Conservation (phyloP, 2,888 invertebrate species). For the Dicranocentrus wangi region DNA sequence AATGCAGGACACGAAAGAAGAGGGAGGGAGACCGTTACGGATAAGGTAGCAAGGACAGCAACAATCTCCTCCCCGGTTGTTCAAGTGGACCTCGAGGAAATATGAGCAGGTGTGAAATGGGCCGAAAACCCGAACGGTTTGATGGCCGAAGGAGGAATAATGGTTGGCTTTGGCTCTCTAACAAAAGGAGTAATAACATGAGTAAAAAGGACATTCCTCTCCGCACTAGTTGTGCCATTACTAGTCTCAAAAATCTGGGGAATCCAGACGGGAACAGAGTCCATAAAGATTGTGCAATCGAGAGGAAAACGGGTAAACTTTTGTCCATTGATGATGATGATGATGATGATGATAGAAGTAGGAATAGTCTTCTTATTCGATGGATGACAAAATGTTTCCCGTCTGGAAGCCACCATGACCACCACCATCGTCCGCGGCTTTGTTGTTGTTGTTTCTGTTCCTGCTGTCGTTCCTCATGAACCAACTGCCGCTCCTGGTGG, state of each 20-base stretch:
- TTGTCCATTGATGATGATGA: constrained; percentile 38
- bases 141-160: constrained; percentile 38
- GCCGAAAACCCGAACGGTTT: constrained; percentile 58
- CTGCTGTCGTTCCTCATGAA: constrained; percentile 21
- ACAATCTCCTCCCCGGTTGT: not conserved
- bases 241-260: constrained; percentile 34
- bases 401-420: constrained; percentile 30
- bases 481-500: constrained; percentile 12
- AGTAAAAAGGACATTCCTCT: constrained; percentile 37
- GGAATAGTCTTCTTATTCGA: constrained; percentile 24
- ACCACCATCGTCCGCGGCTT: constrained; percentile 19
- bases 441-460: constrained; percentile 30
- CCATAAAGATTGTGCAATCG: constrained; percentile 59
- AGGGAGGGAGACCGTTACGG: not conserved
- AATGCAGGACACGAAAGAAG: constrained; percentile 15
- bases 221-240: too few relatives aligned
- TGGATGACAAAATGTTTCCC: constrained; percentile 47
- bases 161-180: constrained; percentile 23
- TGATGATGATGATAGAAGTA: constrained; percentile 26
- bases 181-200: constrained; percentile 29
- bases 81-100: constrained; percentile 37
- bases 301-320: constrained; percentile 61
- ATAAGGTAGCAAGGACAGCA: too few relatives aligned
- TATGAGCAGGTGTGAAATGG: constrained; percentile 66
- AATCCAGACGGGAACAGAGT: constrained; percentile 41